Base-by-base conservation (phyloP, 53 echinoderm and acorn worm genomes). In the Zoroaster sp. region DNA sequence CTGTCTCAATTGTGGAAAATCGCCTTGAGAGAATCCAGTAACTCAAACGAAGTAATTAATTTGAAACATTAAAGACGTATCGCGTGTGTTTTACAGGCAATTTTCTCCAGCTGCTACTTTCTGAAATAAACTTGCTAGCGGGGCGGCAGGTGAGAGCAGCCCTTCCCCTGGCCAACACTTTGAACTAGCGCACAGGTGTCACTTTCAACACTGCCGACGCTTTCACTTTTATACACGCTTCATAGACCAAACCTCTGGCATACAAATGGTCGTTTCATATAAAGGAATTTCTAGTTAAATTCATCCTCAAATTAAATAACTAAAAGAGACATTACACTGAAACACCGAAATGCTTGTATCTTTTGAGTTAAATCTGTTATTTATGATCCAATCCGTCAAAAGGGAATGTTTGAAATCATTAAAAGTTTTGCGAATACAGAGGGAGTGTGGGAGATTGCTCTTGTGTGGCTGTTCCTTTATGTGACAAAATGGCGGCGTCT, bases 401-500 rank as follows among this genome's bases (percentile, higher is more conserved):
- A 38, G n/a, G 39, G 38, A 23, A 79, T 15, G 51, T 63, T 55
- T 55, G 6, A 79, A 34, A 13, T 35, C 5, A 38, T 20, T 33
- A 47, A 81, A 85, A 85, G 49, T 69, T 85, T 85, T 41, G 83
- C 70, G 32, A 35, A 1, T 70, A 18, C 85, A 49, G 85, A 85
- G 85, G 85, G 85, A 36, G 71, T 70, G 32, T 34, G 69, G 14
- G 14, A 32, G 41, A 14, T n/a, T 46, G 17, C 23, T 34, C 39
- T 36, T 40, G 21, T 15, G 25, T 11, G 71, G 85, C 85, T 85
- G 85, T 85, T 85, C 69, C 85, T 36, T 69, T 85, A 34, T 71
- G 49, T 34, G 85, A 66, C 40, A 85, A 85, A 71, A 85, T 85
- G 85, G 85, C 85, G 85, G 85, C 85, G 35, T 69, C 14, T 51